Evolutionary conservation across 2,797 vertebrate species (phyloP), one percentile per base, ranked within the genome.

Genomic region (Sebastes dallii): DNA sequence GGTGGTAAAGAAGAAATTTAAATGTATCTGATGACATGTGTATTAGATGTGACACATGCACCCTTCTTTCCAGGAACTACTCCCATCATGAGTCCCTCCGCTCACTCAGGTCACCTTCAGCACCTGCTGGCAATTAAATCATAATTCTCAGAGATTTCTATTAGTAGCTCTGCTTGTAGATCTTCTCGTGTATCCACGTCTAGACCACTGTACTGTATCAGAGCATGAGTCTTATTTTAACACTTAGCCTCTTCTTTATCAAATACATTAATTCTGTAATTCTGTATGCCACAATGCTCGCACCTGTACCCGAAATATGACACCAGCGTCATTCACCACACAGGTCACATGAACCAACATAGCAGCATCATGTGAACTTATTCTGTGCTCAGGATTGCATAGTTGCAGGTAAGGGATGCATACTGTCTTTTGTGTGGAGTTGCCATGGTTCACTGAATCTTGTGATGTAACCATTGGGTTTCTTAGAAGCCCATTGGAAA

Each of bases 401-500:
- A 75, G 78, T 82, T 58, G 64, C 85, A 68, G 62, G 4, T 62
- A 58, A 65, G 55, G 66, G 64, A 89, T 90, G 82, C 89, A 91
- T 82, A 46, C 81, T 54, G 83, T 76, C 75, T 83, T 90, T 92
- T 93, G 89, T 94, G 80, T 87, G 60, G 46, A 29, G 87, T 90
- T 86, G 81, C 86, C 81, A 89, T 79, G 89, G 87, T 86, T 90
- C 86, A 56, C 77, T 82, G 87, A 85, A 75, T 86, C 75, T 82
- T 86, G 89, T 91, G 92, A 92, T 83, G 89, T 90, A 92, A 91
- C 84, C 56, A 27, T 12, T 27, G 61, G 36, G 24, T 89, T 94
- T 94, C 90, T 87, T 84, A 93, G 93, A 94, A 95, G 81, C 67
- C 62, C 24, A 16, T 60, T 84, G 84, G 87, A 92, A 90, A 86